Base-by-base conservation (phyloP, 2,113 vertebrate genomes). In the Talpa occidentalis region DNA sequence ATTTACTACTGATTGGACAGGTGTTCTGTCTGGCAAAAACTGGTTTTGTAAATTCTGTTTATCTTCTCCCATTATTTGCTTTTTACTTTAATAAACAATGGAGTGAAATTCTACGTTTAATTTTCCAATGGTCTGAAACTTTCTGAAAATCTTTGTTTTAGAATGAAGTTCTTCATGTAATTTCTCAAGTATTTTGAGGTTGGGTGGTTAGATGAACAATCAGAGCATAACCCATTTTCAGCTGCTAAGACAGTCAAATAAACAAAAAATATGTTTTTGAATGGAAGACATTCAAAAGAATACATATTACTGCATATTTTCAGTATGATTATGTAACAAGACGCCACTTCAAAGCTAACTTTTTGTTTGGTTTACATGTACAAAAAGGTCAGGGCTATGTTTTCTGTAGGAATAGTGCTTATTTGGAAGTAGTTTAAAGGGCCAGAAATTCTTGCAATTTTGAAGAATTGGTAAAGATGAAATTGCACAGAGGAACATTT, bases 121-220 rank as follows among this genome's bases (percentile, higher is more conserved):
- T 21, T 93, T 64, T 95, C 49, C 52, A 59, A 64, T 10, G 49
- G 44, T 30, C 35, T 28, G 24, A 86, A 59, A 5, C 35, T 52
- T 73, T 77, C 44, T 92, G 52, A 83, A 70, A 91, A 94, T 72
- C 64, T n/a, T 67, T 28, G 56, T 64, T 93, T 82, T 85, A 78
- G 82, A 94, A 89, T 47, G 64, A 91, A 95, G 56, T 3, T 88
- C 69, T 74, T 95, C 72, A 30, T 73, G 40, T 87, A 90, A 95
- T 83, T 96, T 96, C 82, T 96, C 64, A 91, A 95, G 82, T 87
- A 87, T 84, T 95, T 94, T 96, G 93, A 96, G 83, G 81, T 80
- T 76, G 70, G 40, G 83, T 87, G 66, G 72, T 95, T 80, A 90
- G 72, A 96, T 37, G 69, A 95, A 93, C 86, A 94, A 82, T 87